phyloP scores from a whole-genome alignment of 23 tunicate genomes.

The Styela plicata region DNA sequence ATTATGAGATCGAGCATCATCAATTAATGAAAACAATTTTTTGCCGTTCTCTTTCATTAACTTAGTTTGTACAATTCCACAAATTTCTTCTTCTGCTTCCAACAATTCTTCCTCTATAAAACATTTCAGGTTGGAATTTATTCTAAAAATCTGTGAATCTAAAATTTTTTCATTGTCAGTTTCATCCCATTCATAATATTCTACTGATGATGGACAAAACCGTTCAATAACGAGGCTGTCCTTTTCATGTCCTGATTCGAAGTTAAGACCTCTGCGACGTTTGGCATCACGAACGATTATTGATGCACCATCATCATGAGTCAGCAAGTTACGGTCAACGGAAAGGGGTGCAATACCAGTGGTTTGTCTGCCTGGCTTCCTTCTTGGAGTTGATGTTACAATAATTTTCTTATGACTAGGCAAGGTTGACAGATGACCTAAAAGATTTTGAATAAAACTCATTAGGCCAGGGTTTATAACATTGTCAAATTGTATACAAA shows the following conservation, averaged over 20 bases:
- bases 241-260: not conserved
- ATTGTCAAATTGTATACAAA: too few relatives aligned
- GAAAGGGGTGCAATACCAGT: not conserved
- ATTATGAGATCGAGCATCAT: not conserved
- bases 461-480: too few relatives aligned
- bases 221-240: not conserved
- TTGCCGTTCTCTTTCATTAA: not conserved
- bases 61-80: not conserved
- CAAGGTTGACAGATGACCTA: not conserved
- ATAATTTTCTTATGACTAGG: not conserved
- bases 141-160: not conserved
- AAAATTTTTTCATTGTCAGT: not conserved
- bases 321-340: not conserved
- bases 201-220: not conserved
- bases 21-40: not conserved
- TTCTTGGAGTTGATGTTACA: constrained; percentile 11
- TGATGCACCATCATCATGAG: not conserved
- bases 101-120: constrained; percentile 25
- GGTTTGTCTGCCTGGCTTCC: not conserved
- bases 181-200: constrained; percentile 8
- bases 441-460: too few relatives aligned
- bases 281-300: not conserved
- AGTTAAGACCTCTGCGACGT: not conserved
- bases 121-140: not conserved
- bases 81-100: constrained; percentile 3